Percentiles rank a stretch among this genome's conserved stretches.
Evolutionary conservation across 2,797 vertebrate genomes (phyloP).

Genomic region (Bradypodion ventrale): DNA sequence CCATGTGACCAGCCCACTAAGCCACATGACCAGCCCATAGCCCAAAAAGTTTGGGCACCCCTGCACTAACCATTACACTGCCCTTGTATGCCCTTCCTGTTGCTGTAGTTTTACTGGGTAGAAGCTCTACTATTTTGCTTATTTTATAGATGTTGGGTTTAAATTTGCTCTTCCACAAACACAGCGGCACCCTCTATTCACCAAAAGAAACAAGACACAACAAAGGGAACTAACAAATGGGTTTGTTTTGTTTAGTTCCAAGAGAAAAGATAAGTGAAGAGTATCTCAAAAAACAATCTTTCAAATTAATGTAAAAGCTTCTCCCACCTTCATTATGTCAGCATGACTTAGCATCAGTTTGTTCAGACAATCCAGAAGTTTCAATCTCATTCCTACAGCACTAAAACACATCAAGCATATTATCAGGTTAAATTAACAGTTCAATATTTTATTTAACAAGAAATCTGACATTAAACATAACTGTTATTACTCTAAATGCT

Average conservation of each 20-base stretch:
- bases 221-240: neutral
- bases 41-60: no score
- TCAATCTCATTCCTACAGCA: constrained; percentile 42
- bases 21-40: no score
- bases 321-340: constrained; percentile 75
- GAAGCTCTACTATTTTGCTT: no score
- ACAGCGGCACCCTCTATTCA: neutral
- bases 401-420: constrained; percentile 57
- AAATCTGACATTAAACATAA: neutral
- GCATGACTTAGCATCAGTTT: constrained; percentile 31
- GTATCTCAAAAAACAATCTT: neutral
- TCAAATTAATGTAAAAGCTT: neutral
- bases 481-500: neutral
- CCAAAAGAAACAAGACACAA: neutral
- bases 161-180: neutral
- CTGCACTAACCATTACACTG: no score
- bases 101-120: no score
- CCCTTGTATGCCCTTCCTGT: no score
- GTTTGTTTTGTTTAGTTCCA: neutral
- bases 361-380: constrained; percentile 59
- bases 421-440: constrained; percentile 7
- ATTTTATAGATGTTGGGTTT: neutral
- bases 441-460: neutral
- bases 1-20: no score
- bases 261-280: neutral